Base-by-base conservation (phyloP, 2,113 vertebrate genomes). In the Todiramphus saurophagus region DNA sequence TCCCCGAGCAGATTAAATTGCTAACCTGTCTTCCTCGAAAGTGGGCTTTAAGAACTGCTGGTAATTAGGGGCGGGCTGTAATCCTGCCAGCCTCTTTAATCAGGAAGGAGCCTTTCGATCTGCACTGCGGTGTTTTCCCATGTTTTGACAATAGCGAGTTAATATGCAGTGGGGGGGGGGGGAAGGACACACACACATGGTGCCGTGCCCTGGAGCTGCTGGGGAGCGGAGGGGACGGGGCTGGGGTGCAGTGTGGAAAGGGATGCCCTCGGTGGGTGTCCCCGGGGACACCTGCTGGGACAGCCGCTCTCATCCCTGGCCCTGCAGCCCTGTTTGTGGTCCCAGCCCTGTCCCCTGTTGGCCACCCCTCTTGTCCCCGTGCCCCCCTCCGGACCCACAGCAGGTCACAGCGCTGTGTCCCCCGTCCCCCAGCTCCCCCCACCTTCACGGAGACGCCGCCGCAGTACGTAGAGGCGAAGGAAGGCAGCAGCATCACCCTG, bases 401-500 rank as follows among this genome's bases (percentile, higher is more conserved):
- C 0, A 30, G 53, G n/a, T 87, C 43, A 96, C 41, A 7, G 55
- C 1, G 27, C 56, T 83, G 56, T 84, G 13, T 79, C 16, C 17
- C 44, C 33, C 97, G 82, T 87, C 86, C 93, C 64, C 19, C 98
- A 99, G 99, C 99, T 93, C 99, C 99, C 82, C 99, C 99, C 68
- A 99, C 99, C 83, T 99, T 99, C 98, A 99, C 98, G 83, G 98
- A 99, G 92, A 99, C 99, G 23, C 99, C 99, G 15, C 99, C 99
- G 7, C 99, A 99, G 96, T 99, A 99, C 96, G 99, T 99, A 90
- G 99, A 99, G 97, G 99, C 99, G 4, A 99, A 99, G 97, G 99
- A 99, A 97, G 99, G 99, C 44, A 98, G 99, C 94, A 99, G 98
- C 56, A 97, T 99, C 90, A 98, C 98, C 93, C 98, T 99, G 94